These are phyloP conservation scores for Synergus itoensis DNA, from an alignment of 2,888 invertebrate species.

Conservation along the genomic window DNA sequence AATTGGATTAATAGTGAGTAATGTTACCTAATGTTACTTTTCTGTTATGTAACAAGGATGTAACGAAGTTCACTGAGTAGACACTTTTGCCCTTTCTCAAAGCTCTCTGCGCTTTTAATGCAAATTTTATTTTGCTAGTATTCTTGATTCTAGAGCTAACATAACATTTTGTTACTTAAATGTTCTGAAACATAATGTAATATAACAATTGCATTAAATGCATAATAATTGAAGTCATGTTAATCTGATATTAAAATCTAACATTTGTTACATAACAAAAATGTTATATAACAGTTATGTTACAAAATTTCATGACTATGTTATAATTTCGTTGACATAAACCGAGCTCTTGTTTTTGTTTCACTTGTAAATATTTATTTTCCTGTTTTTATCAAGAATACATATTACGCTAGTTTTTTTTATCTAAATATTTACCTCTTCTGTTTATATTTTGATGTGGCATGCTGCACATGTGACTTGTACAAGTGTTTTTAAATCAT, in stretches of 20 bases:
- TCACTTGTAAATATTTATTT: not conserved
- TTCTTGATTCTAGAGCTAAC: not conserved
- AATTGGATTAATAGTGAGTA: not conserved
- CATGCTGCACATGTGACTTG: slow-evolving; percentile 14
- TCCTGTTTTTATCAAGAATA: not conserved
- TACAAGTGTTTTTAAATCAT: not conserved
- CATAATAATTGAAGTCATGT: not conserved
- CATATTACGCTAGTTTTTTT: not conserved
- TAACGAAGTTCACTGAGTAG: not conserved
- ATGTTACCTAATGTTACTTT: not conserved
- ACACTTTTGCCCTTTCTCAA: not conserved
- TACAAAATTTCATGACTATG: not conserved
- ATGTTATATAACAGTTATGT: not conserved
- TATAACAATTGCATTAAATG: not conserved
- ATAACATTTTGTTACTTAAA: not conserved
- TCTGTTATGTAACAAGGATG: not conserved
- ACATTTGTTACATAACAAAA: not conserved
- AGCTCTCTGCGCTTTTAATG: not conserved
- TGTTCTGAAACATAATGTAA: not conserved
- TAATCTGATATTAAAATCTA: not conserved
- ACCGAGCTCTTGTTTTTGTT: not conserved
- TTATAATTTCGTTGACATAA: not conserved
- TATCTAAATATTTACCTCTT: not conserved
- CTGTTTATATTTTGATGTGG: slow-evolving; percentile 1
- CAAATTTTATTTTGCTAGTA: not conserved